Evolutionary conservation across 1,140 invertebrate species (phyloP).

Genomic region (Drosophila gunungcola): DNA sequence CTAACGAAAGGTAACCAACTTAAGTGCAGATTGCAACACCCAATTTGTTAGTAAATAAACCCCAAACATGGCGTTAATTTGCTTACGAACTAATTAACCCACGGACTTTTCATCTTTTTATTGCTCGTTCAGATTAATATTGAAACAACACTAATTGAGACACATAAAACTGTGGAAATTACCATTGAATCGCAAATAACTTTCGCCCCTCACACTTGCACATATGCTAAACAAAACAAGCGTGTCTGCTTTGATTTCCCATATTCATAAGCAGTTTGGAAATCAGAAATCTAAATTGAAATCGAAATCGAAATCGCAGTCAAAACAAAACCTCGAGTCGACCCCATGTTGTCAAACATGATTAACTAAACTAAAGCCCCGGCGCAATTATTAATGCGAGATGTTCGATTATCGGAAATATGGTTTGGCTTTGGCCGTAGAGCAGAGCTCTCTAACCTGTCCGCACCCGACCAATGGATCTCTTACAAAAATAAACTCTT

Average conservation of each 20-base stretch:
- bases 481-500: slow-evolving; percentile 72
- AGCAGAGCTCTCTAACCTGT: slow-evolving; percentile 20
- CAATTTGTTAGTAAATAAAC: background rate
- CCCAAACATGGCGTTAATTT: slow-evolving; percentile 12
- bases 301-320: slow-evolving; percentile 35
- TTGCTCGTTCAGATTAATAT: slow-evolving; percentile 43
- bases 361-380: slow-evolving; percentile 42
- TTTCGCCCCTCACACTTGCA: slow-evolving; percentile 16
- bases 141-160: slow-evolving; percentile 61
- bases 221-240: slow-evolving; percentile 57
- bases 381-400: slow-evolving; percentile 20
- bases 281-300: slow-evolving; percentile 43
- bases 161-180: slow-evolving; percentile 53
- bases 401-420: slow-evolving; percentile 54
- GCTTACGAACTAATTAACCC: slow-evolving; percentile 34
- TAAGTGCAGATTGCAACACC: background rate
- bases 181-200: slow-evolving; percentile 35
- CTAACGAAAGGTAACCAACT: background rate
- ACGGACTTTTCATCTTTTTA: slow-evolving; percentile 60
- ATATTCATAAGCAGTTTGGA: slow-evolving; percentile 22
- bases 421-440: slow-evolving; percentile 21
- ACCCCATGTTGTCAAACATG: slow-evolving; percentile 65
- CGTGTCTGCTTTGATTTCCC: slow-evolving; percentile 31
- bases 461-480: slow-evolving; percentile 37
- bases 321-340: slow-evolving; percentile 16